Conservation (phyloP, 2,888 invertebrate genomes). For the Polylopha cassiicola region DNA sequence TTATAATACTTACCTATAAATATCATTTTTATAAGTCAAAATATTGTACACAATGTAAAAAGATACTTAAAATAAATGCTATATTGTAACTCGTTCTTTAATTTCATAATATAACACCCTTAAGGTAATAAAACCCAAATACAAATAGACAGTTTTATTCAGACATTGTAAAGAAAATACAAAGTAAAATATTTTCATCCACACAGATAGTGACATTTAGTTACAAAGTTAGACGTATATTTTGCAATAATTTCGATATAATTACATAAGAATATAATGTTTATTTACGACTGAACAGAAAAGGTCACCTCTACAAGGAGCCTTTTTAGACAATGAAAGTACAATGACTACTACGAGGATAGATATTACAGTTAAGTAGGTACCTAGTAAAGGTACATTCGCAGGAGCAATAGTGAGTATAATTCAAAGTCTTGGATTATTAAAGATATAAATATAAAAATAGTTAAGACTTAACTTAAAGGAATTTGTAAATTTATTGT, state of each 20-base stretch:
- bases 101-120: no score
- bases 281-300: slow-evolving; percentile 12
- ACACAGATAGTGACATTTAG: slow-evolving; percentile 66
- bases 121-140: slow-evolving; percentile 40
- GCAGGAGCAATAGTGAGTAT: no score
- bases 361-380: slow-evolving; percentile 14
- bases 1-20: slow-evolving; percentile 21
- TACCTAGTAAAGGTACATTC: no score
- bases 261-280: slow-evolving; percentile 19
- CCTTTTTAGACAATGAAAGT: slow-evolving; percentile 8
- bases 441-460: no score
- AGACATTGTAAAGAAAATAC: slow-evolving; percentile 73
- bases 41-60: slow-evolving; percentile 42
- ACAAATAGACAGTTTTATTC: slow-evolving; percentile 72
- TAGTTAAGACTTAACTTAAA: no score
- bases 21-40: slow-evolving; percentile 25
- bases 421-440: no score
- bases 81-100: slow-evolving; percentile 47
- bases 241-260: slow-evolving; percentile 64
- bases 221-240: slow-evolving; percentile 65
- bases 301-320: slow-evolving; percentile 12
- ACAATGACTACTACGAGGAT: slow-evolving; percentile 1
- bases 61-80: slow-evolving; percentile 36
- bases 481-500: slow-evolving; percentile 44
- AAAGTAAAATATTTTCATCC: slow-evolving; percentile 59